Conservation (phyloP, 2,888 invertebrate genomes). For the Argyresthia albistria region DNA sequence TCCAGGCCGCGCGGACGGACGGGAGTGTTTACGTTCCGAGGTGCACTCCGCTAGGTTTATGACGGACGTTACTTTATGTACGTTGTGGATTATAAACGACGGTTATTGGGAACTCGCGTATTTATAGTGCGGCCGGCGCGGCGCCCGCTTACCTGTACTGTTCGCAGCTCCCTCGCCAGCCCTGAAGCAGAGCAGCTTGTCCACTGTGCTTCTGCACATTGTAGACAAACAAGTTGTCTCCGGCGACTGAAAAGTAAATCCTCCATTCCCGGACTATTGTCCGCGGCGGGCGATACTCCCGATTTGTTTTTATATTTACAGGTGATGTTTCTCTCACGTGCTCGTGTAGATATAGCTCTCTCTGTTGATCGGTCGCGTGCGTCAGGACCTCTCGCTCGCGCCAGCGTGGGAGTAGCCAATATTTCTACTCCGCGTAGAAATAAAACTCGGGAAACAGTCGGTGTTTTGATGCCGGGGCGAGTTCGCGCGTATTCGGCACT, state of each 20-base stretch:
- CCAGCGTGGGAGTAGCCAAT: too few species aligned
- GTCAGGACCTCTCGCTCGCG: too few species aligned
- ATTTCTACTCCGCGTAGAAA: too few species aligned
- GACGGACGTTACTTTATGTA: conserved; percentile 18
- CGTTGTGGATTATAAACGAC: conserved; percentile 18
- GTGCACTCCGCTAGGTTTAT: too few species aligned
- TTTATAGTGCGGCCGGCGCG: too few species aligned
- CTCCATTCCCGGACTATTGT: conserved; percentile 3
- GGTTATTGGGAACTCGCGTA: conserved; percentile 16
- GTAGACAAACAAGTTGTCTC: too few species aligned
- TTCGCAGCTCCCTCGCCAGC: conserved; percentile 36
- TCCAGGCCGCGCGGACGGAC: too few species aligned
- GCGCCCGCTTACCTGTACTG: conserved; percentile 36
- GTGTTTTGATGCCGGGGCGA: too few species aligned
- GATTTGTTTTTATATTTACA: conserved; percentile 48
- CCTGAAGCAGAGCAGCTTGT: conserved; percentile 21
- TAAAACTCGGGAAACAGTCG: too few species aligned
- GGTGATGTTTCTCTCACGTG: conserved; percentile 48
- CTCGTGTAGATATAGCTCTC: conserved; percentile 21
- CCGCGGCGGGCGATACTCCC: conserved; percentile 12
- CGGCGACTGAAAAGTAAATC: not conserved
- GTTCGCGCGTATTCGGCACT: conserved; percentile 27
- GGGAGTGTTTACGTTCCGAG: too few species aligned
- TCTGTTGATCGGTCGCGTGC: too few species aligned
- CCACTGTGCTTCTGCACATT: too few species aligned